Conservation (phyloP, 2,113 vertebrate species). For the Motacilla alba region DNA sequence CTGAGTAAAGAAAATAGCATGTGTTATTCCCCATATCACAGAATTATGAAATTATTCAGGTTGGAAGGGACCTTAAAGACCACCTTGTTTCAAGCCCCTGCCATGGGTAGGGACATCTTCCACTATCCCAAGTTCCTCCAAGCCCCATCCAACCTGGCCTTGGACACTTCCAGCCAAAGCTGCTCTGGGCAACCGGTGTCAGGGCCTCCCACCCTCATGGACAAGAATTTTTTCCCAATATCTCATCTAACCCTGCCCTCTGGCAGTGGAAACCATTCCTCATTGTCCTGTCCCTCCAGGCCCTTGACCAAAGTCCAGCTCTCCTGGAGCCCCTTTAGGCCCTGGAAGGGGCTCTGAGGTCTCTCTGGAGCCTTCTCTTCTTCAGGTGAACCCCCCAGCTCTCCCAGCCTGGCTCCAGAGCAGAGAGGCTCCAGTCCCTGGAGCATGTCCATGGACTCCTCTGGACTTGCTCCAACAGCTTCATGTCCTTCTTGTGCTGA, state of each 20-base stretch:
- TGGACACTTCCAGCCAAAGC: background rate
- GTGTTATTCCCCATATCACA: background rate
- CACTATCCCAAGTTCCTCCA: background rate
- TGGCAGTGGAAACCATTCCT: background rate
- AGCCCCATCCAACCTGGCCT: rapidly evolving
- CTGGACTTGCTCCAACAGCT: background rate
- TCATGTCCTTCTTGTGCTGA: background rate
- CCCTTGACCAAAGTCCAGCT: background rate
- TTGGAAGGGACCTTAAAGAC: background rate
- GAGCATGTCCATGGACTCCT: background rate
- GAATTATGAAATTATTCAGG: background rate
- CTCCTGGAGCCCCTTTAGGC: background rate
- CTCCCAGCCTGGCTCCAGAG: background rate
- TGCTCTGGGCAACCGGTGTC: background rate
- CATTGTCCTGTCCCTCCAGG: background rate
- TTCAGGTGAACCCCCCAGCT: background rate
- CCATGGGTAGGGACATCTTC: background rate
- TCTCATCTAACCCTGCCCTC: background rate
- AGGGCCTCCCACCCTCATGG: background rate
- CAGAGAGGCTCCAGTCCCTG: background rate
- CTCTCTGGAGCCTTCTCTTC: background rate
- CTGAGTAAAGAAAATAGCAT: background rate
- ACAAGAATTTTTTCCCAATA: background rate
- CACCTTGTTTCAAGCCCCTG: background rate
- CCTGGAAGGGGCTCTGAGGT: background rate